Evolutionary conservation across 2,797 vertebrate species (phyloP).

Genomic region (Astyanax mexicanus): DNA sequence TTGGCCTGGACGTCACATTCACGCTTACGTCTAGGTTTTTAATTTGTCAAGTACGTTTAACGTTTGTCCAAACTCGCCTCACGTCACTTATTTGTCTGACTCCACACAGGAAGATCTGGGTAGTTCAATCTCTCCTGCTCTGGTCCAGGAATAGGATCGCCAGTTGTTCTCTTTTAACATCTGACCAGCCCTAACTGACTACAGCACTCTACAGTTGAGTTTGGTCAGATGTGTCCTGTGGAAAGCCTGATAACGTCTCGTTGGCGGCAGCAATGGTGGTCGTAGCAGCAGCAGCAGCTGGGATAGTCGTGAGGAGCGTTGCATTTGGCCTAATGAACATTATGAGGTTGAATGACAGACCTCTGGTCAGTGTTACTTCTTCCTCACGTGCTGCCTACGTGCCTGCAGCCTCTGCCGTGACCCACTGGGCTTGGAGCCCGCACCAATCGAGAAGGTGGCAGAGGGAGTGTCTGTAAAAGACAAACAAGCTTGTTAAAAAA

Average conservation of each 20-base stretch:
- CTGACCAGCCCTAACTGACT: constrained; percentile 58
- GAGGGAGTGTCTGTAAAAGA: constrained; percentile 76
- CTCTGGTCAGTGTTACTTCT: constrained; percentile 81
- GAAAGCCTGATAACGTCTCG: constrained; percentile 58
- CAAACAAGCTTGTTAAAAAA: too few relatives aligned
- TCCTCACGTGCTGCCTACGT: constrained; percentile 90
- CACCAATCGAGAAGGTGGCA: constrained; percentile 90
- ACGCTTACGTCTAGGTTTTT: constrained; percentile 56
- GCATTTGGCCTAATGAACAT: constrained; percentile 16
- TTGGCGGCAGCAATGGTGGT: constrained; percentile 52
- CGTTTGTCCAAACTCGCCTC: constrained; percentile 41
- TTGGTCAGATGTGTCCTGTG: constrained; percentile 49
- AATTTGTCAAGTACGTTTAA: constrained; percentile 66
- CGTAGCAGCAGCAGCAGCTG: constrained; percentile 41
- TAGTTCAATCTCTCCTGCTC: constrained; percentile 33
- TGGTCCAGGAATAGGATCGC: constrained; percentile 16
- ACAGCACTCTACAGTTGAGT: constrained; percentile 26
- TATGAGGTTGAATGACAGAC: constrained; percentile 1
- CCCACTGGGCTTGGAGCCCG: constrained; percentile 84
- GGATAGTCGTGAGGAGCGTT: constrained; percentile 55
- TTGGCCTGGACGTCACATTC: constrained; percentile 68
- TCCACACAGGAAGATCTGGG: constrained; percentile 31
- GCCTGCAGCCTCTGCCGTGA: constrained; percentile 91
- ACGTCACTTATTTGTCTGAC: constrained; percentile 39
- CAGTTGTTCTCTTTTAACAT: constrained; percentile 40